Evolutionary conservation across 2,888 invertebrate species (phyloP), one percentile per base, ranked within the genome.

Genomic region (Lasioglossum oenotherae): DNA sequence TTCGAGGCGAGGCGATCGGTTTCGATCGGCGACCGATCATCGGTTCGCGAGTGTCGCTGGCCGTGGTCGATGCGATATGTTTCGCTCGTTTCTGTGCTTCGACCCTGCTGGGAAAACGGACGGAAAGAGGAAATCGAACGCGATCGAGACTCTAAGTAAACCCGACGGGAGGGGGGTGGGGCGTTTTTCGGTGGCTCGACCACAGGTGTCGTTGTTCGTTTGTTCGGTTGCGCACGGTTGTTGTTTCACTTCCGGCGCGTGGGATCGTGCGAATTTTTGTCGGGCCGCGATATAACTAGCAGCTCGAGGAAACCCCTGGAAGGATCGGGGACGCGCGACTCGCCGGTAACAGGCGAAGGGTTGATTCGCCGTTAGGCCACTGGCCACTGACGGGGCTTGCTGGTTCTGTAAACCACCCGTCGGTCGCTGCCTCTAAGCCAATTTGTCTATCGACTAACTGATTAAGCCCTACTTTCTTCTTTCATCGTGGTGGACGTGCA

Each of bases 371-470:
- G 82, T 84, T 91, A 89, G 88, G 87, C 85, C 91, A 91, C 91
- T 91, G 88, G 88, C 83, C 90, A 89, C 90, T 87, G 89, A 75
- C 90, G 85, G 84, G 84, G 89, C 73, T 87, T 82, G 90, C 82
- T 88, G 92, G 92, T 89, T 92, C 89, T 90, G 91, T 91, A 91
- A 92, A 93, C 92, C 93, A 93, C 92, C 92, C 93, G 86, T 92
- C 90, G 90, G 91, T 91, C 93, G 93, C 90, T 92, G 93, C 90
- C 93, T 93, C 91, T 95, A 95, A 95, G 95, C 95, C 95, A 95
- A 95, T 95, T 95, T 95, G 94, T 92, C 93, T 95, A 95, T 95
- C 94, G 95, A 95, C 95, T 93, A 95, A 94, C 95, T 95, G 95
- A 95, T 95, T 95, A 95, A 95, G 94, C 93, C 94, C 94, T 94